Evolutionary conservation across 37 sponge, comb jelly and placozoan genomes (phyloP).

Genomic region (Halichondria panicea): DNA sequence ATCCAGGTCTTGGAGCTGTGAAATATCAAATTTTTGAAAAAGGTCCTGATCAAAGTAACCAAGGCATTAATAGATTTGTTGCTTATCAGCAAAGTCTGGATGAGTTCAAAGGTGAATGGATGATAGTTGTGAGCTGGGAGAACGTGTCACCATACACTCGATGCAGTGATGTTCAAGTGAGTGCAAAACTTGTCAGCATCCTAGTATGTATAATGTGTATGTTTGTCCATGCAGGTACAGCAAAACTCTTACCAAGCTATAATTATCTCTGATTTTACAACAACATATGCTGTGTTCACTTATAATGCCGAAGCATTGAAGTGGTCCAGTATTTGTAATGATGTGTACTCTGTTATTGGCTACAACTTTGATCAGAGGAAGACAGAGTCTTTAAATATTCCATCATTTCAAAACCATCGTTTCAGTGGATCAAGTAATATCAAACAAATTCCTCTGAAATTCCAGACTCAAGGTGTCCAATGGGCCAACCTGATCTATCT

Average conservation of each 20-base stretch:
- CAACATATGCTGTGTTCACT: slow-evolving; percentile 61
- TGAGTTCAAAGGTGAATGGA: too few relatives aligned
- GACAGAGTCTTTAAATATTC: neutral
- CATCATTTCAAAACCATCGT: slow-evolving; percentile 29
- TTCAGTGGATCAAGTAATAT: slow-evolving; percentile 4
- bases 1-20: too few relatives aligned
- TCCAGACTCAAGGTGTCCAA: neutral
- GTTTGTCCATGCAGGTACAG: too few relatives aligned
- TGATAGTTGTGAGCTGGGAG: too few relatives aligned
- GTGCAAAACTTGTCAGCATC: too few relatives aligned
- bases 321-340: slow-evolving; percentile 41
- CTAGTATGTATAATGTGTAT: too few relatives aligned
- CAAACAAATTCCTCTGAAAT: slow-evolving; percentile 1
- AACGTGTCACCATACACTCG: too few relatives aligned
- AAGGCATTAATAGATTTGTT: too few relatives aligned
- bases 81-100: too few relatives aligned
- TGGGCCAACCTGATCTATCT: slow-evolving; percentile 34
- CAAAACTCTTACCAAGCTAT: slow-evolving; percentile 71
- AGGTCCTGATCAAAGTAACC: too few relatives aligned
- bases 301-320: slow-evolving; percentile 64
- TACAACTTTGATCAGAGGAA: slow-evolving; percentile 26
- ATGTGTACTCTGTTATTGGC: slow-evolving; percentile 44
- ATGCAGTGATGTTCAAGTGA: too few relatives aligned
- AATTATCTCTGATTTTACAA: slow-evolving; percentile 56
- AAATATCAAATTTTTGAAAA: too few relatives aligned